Base-by-base conservation (phyloP, 2,888 invertebrate species). In the Drosophila acutilabella region DNA sequence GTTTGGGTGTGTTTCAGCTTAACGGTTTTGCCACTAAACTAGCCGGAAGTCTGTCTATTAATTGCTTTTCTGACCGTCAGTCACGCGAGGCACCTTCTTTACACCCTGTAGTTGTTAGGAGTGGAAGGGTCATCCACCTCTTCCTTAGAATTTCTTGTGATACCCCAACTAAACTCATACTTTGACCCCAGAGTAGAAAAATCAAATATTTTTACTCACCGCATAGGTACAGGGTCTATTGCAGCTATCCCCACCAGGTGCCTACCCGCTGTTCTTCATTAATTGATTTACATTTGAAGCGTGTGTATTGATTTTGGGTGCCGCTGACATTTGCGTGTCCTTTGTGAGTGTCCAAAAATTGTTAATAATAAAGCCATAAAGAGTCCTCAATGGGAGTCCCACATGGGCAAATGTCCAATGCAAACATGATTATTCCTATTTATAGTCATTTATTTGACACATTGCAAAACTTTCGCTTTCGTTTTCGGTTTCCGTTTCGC, bases 221-320 rank as follows among this genome's bases (percentile, higher is more conserved):
- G 36, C 4, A 13, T 13, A 36, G 13, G 36, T 36, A 13, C 36
- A 36, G 36, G 36, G 36, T 36, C 36, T 36, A 1, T 13, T 4
- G 36, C 36, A 36, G 36, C 11, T 4, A 13, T 13, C 3, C 13
- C 13, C 11, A 36, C 36, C 36, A 36, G 11, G 13, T 36, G 13
- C 8, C 4, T 36, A 1, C 36, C 13, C 36, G 2, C 36, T 13
- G 64, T 50, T 59, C 66, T 76, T 41, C 69, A 64, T 71, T 89
- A 89, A 85, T 85, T 89, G 85, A 85, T 89, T 85, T 78, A 81
- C 88, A 77, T 83, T 87, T 71, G 58, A 64, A 66, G 66, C 64
- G 52, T 48, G 53, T 85, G 53, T 85, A 85, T 85, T 79, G 85
- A 85, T 85, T 89, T 68, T 67, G 72, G 88, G 84, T 71, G 87